Evolutionary conservation across 2,797 vertebrate species (phyloP), one percentile per base, ranked within the genome.

Genomic region (Anguilla pacifica): DNA sequence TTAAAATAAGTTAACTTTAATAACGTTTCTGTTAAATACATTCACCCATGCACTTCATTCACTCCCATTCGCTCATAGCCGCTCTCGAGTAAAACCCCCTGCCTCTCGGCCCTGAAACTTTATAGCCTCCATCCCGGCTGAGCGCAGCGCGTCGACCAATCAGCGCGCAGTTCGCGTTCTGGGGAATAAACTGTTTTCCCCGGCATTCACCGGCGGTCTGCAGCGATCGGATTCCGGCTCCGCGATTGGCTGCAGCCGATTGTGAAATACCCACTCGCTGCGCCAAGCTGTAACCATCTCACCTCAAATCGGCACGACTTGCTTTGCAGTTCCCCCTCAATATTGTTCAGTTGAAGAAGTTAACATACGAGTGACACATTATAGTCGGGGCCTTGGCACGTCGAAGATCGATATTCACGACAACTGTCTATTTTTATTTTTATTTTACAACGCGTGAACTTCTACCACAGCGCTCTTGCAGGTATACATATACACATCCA

Each of bases 81-180:
- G 19, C 39, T 87, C 85, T 83, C 9, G 81, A 61, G 87, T 1
- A 7, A 2, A 1, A 1, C 1, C 53, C 7, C 6, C 9, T 35
- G 49, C 55, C 1, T 31, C 4, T 1, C 85, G 2, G 43, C 67
- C 28, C 85, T 43, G 85, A 55, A 86, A 55, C 15, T 86, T 85
- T 86, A 86, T 86, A 86, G 46, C 31, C 85, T 86, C 85, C 67
- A 51, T 72, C 85, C 53, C 64, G 77, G 49, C n/a, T 31, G 85
- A 55, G 28, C 28, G 85, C 67, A 31, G 67, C 22, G 49, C 28
- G 3, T 74, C 67, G 28, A 70, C 85, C 85, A 86, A 86, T 86
- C 85, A 53, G 67, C 67, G 85, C 46, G 6, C 22, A 28, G 17
- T 19, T 31, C 3, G 67, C 22, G 3, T 13, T 53, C 31, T 17